Evolutionary conservation across 2,797 vertebrate genomes (phyloP).

Genomic region (Dermochelys coriacea): DNA sequence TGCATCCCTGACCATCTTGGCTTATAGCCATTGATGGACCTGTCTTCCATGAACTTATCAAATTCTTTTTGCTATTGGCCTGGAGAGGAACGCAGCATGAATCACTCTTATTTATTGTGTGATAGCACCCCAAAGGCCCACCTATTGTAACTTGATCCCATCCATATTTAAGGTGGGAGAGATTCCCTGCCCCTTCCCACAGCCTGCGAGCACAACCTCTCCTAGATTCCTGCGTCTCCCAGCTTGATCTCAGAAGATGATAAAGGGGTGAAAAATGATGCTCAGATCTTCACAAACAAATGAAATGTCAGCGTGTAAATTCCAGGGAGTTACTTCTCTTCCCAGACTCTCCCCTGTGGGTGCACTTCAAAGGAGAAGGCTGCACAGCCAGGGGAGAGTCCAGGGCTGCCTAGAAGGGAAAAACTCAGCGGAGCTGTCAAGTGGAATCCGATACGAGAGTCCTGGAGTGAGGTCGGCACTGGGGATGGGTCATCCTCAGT

Average conservation of each 20-base stretch:
- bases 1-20: background rate
- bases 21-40: background rate
- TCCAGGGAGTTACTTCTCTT: background rate
- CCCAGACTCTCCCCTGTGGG: background rate
- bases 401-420: background rate
- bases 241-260: background rate
- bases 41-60: background rate
- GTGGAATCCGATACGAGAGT: background rate
- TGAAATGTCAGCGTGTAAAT: background rate
- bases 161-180: slow-evolving; percentile 38
- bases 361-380: background rate
- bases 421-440: background rate
- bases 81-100: slow-evolving; percentile 20
- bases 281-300: background rate
- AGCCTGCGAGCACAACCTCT: background rate
- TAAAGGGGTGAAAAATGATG: background rate
- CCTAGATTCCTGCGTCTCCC: background rate
- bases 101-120: slow-evolving; percentile 68
- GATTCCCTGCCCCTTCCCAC: background rate
- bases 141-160: background rate
- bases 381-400: background rate
- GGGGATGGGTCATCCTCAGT: background rate
- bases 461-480: background rate
- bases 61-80: background rate
- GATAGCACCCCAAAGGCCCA: background rate